Base-by-base conservation (phyloP, 2,797 vertebrate genomes). In the Scleropages formosus region DNA sequence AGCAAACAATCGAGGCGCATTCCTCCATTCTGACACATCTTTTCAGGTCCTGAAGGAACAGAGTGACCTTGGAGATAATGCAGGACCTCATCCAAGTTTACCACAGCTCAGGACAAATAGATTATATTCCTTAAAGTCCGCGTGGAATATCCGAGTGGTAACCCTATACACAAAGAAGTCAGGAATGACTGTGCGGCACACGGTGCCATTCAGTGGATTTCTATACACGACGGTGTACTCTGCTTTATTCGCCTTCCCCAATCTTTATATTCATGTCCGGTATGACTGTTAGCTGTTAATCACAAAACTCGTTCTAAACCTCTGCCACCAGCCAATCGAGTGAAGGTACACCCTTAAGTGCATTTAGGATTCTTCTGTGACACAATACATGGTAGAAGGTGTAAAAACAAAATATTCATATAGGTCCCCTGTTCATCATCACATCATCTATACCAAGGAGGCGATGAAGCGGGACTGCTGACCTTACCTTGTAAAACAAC, bases 41-140 rank as follows among this genome's bases (percentile, higher is more conserved):
- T 81, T 84, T 84, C 75, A 80, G 75, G 1, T 24, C 53, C 15
- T 26, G 16, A 62, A 67, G 60, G 78, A 83, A 81, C 82, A 74
- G 81, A 79, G 79, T 78, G 82, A 86, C 84, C 84, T 84, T 84
- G 82, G 61, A 78, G 83, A 84, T 83, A 86, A 81, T 80, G 66
- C 63, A 75, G 69, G 73, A 78, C 77, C 79, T 81, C 76, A 78
- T 79, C 77, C 76, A 77, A 56, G 79, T 79, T 83, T 81, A 75
- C 80, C 82, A 80, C 77, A 73, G 78, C 66, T 58, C 76, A 79
- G 76, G 53, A 83, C 78, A 76, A 81, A 79, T 78, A 73, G 80
- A 82, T 80, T 82, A 76, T 80, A 71, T 74, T 79, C 78, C 77
- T 76, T 62, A 44, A 63, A 78, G 75, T 51, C 64, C 49, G 20